phyloP scores from a whole-genome alignment of 92 coral and sea anemone genomes.

The Parazoanthus darwini region DNA sequence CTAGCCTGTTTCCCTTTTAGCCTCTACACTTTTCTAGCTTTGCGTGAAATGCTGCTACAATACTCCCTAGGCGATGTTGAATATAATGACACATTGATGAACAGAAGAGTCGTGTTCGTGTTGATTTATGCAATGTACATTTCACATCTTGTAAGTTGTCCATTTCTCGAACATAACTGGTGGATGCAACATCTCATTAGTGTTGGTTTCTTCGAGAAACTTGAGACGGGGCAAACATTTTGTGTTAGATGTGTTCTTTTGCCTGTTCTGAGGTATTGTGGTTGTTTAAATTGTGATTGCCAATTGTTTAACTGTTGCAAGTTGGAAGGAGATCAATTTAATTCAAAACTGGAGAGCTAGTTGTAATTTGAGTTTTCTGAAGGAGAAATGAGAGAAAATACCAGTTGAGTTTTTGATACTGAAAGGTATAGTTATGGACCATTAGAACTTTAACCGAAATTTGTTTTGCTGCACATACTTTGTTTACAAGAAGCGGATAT shows the following conservation, averaged over 20 bases:
- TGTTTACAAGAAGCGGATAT: not conserved
- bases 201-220: not conserved
- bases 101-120: conserved; percentile 1
- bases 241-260: not conserved
- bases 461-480: not conserved
- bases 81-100: not conserved
- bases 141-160: conserved; percentile 16
- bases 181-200: not conserved
- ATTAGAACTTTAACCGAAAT: not conserved
- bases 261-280: not conserved
- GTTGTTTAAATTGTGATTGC: not conserved
- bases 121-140: conserved; percentile 15
- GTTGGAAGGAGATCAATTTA: not conserved
- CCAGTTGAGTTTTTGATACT: not conserved
- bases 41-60: not conserved
- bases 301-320: not conserved
- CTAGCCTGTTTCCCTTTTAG: not conserved
- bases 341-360: not conserved
- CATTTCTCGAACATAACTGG: not conserved
- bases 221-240: not conserved
- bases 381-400: too few species aligned
- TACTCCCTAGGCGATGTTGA: not conserved
- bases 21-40: not conserved
- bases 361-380: too few species aligned
- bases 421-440: not conserved